Percentiles rank a stretch among this genome's conserved stretches.
Conservation (phyloP, 2,888 invertebrate genomes). For the Sesia bembeciformis region DNA sequence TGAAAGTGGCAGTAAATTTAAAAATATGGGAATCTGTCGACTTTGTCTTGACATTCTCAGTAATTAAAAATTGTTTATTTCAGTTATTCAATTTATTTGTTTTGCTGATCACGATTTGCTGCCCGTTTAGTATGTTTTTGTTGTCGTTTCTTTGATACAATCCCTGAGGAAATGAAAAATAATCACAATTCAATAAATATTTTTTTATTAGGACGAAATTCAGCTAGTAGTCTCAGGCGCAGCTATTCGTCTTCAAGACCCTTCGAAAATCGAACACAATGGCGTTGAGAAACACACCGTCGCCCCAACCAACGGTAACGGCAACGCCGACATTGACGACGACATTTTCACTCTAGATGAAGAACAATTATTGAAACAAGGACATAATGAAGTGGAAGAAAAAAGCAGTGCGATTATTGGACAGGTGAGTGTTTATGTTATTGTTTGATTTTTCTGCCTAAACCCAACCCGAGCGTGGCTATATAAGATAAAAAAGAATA, state of each 20-base stretch:
- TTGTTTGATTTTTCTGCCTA: no score
- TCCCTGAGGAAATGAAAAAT: no score
- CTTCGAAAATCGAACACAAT: constrained; percentile 22
- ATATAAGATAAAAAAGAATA: no score
- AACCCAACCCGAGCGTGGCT: no score
- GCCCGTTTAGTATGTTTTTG: no score
- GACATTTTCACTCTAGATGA: constrained; percentile 90
- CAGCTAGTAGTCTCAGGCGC: constrained; percentile 83
- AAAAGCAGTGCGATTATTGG: not conserved
- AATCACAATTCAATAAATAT: not conserved
- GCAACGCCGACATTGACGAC: constrained; percentile 77
- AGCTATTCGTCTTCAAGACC: constrained; percentile 76
- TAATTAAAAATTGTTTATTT: no score
- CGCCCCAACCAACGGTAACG: constrained; percentile 14
- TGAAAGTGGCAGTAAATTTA: no score
- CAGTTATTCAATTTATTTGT: no score
- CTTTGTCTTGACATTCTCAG: no score
- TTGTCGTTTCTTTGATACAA: no score
- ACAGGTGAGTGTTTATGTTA: not conserved
- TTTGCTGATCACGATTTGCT: no score
- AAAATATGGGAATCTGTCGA: no score
- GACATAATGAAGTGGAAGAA: constrained; percentile 17
- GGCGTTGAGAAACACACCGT: constrained; percentile 9
- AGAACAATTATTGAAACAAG: constrained; percentile 65
- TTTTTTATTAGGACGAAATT: constrained; percentile 73